phyloP scores from a whole-genome alignment of 2,888 invertebrate genomes.

The Polymixis lichenea region DNA sequence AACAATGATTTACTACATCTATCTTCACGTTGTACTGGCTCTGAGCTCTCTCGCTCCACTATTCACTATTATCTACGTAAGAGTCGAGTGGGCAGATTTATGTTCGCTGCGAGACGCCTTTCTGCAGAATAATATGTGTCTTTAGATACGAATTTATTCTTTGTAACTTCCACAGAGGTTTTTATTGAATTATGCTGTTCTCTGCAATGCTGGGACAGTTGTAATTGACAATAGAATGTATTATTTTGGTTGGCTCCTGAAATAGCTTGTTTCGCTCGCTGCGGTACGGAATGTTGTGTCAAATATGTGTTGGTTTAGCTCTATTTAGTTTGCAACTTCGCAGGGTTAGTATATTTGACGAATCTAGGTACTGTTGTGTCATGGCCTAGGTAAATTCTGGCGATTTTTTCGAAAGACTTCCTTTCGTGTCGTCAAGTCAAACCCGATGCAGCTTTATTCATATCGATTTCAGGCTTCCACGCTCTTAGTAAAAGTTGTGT shows the following conservation, averaged over 20 bases:
- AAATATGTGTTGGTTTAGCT: slow-evolving; percentile 25
- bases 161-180: slow-evolving; percentile 54
- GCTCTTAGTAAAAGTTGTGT: background rate
- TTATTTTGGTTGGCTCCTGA: slow-evolving; percentile 35
- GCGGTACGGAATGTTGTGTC: slow-evolving; percentile 10
- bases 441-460: background rate
- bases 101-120: slow-evolving; percentile 61
- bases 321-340: slow-evolving; percentile 4
- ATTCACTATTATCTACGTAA: slow-evolving; percentile 69
- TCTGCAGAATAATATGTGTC: slow-evolving; percentile 64
- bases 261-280: slow-evolving; percentile 13
- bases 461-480: background rate
- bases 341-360: slow-evolving; percentile 4
- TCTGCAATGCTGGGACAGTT: slow-evolving; percentile 33
- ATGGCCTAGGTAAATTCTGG: background rate
- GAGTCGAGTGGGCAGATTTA: slow-evolving; percentile 69
- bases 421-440: background rate
- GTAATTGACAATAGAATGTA: slow-evolving; percentile 54
- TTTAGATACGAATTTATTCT: slow-evolving; percentile 66
- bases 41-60: slow-evolving; percentile 64
- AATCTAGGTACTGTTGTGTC: background rate
- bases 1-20: slow-evolving; percentile 73
- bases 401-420: background rate
- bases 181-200: slow-evolving; percentile 57
- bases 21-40: slow-evolving; percentile 61